Evolutionary conservation across 2,888 invertebrate species (phyloP), one percentile per base, ranked within the genome.

Genomic region (Drosophila recens): DNA sequence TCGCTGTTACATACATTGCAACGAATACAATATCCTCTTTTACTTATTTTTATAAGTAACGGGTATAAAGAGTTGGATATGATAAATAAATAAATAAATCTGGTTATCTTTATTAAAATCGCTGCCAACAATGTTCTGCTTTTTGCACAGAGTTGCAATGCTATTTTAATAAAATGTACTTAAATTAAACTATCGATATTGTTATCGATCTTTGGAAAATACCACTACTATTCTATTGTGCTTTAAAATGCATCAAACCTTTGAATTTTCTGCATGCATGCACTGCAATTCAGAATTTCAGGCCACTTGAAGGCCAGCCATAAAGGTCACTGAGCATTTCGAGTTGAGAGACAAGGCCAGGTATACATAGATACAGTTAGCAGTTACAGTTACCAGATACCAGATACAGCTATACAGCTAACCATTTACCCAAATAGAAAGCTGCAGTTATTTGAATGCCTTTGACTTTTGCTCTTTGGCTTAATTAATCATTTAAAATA

Each of bases 311-410:
- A 54, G 59, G 46, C n/a, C 51, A 46, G 1, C 2, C 0, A 3
- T 36, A 64, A 69, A 74, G 70, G 75, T 65, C 74, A 75, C 20
- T 36, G 23, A 48, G 45, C 57, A 61, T 27, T 57, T 3, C 10
- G 13, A 6, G 11, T 38, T 33, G 27, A 45, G 20, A 53, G 45
- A 51, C 20, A 52, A 13, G 17, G 36, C 33, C 30, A 30, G 17
- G 5, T 48, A 48, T 42, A 36, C 46, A 42, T 42, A 36, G 27
- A 46, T 53, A n/a, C 34, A 34, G n/a, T n/a, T 15, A 9, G 23
- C 8, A 11, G 8, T 15, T 36, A 27, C 27, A 27, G 27, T 27
- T 27, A 5, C 3, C 23, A 34, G 13, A 11, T 15, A 9, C 34
- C 8, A 15, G 8, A 36, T 46, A 27, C 27, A 27, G 27, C 27